Evolutionary conservation across 2,888 invertebrate genomes (phyloP).

Genomic region (Thereva nobilitata): DNA sequence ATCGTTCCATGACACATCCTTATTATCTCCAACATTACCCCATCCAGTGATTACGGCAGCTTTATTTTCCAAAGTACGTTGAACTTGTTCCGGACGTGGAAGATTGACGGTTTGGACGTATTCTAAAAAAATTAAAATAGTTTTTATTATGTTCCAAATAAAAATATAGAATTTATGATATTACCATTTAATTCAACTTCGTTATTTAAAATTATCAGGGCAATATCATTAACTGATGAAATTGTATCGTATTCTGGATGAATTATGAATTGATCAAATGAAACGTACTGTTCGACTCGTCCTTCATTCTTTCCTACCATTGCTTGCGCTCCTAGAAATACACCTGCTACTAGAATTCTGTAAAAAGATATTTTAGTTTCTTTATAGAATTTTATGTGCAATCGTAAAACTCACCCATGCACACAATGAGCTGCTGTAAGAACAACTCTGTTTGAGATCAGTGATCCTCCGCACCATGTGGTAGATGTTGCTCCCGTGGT

Average conservation of each 20-base stretch:
- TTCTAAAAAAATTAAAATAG: not conserved
- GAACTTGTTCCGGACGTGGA: not conserved
- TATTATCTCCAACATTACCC: slow-evolving; percentile 15
- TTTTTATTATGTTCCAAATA: not conserved
- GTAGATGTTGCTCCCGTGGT: not conserved
- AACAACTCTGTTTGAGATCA: slow-evolving; percentile 11
- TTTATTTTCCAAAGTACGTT: not conserved
- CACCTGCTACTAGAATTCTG: not conserved
- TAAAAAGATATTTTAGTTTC: not conserved
- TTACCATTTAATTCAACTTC: slow-evolving; percentile 5
- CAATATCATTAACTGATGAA: slow-evolving; percentile 49
- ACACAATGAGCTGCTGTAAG: slow-evolving; percentile 43
- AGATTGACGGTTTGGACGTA: slow-evolving; percentile 11
- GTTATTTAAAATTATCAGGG: slow-evolving; percentile 46
- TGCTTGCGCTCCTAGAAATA: slow-evolving; percentile 20
- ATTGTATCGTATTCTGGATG: slow-evolving; percentile 41
- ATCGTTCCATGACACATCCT: not conserved
- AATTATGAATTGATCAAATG: slow-evolving; percentile 10
- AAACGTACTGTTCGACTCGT: not conserved
- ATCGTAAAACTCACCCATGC: slow-evolving; percentile 49
- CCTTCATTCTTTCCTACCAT: slow-evolving; percentile 5
- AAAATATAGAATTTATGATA: not conserved
- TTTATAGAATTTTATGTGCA: not conserved
- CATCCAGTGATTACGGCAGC: slow-evolving; percentile 19
- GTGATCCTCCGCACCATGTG: slow-evolving; percentile 19